A percentile compares a stretch with the other conserved stretches of the same genome.
Conservation (phyloP, 2,797 vertebrate species). For the Macrochelys suwanniensis region DNA sequence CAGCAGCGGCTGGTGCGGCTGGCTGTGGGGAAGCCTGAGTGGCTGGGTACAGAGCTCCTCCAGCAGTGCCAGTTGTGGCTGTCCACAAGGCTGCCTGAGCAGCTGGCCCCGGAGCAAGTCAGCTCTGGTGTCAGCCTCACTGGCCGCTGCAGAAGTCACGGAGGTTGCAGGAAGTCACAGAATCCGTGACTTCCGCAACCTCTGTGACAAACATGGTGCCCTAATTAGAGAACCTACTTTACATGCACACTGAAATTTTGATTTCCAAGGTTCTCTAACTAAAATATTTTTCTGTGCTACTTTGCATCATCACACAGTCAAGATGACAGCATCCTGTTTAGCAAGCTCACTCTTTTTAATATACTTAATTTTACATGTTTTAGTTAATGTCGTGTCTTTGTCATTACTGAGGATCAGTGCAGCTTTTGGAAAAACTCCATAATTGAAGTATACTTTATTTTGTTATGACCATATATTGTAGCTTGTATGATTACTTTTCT, state of each 20-base stretch:
- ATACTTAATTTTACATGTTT: background rate
- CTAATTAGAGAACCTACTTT: background rate
- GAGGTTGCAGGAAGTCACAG: too few species aligned
- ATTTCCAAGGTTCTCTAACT: background rate
- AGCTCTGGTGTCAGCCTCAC: too few species aligned
- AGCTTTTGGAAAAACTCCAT: background rate
- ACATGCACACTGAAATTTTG: background rate
- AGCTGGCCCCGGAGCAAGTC: too few species aligned
- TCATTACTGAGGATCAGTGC: background rate
- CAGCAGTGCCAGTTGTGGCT: too few species aligned
- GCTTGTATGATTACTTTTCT: background rate
- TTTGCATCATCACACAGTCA: background rate
- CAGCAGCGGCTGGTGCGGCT: too few species aligned
- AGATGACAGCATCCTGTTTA: background rate
- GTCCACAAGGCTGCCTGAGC: too few species aligned
- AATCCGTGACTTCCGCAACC: too few species aligned
- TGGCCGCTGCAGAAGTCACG: background rate
- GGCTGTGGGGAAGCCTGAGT: too few species aligned
- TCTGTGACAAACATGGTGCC: too few species aligned
- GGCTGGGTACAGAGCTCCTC: too few species aligned
- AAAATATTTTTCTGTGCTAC: background rate
- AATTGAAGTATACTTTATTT: background rate
- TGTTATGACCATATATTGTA: background rate
- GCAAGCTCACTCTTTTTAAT: background rate
- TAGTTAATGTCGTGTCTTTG: background rate